Percentiles rank a stretch among this genome's conserved stretches.
phyloP scores from a whole-genome alignment of 2,113 vertebrate species.

The Syngnathoides biaculeatus region DNA sequence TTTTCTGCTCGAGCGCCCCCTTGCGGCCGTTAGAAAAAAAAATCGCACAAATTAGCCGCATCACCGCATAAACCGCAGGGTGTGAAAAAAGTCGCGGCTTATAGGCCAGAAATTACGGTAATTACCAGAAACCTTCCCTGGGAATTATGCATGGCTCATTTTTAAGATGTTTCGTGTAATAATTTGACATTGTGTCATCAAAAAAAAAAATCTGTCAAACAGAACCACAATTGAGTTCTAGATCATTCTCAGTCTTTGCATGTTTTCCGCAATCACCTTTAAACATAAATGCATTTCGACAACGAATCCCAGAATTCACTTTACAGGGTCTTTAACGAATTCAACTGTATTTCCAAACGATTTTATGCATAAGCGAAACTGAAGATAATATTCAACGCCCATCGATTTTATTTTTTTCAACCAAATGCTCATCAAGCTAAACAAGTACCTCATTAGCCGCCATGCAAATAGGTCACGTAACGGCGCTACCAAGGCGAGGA shows the following conservation, averaged over 20 bases:
- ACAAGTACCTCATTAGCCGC: slow-evolving; percentile 48
- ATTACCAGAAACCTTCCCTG: slow-evolving; percentile 5
- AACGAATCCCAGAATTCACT: too few species aligned
- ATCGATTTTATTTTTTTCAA: slow-evolving; percentile 26
- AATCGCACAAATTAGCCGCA: too few species aligned
- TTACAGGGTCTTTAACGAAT: too few species aligned
- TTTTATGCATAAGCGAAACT: background rate
- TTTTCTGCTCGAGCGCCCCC: too few species aligned
- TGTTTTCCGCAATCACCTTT: too few species aligned
- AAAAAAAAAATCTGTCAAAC: background rate
- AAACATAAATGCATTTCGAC: too few species aligned
- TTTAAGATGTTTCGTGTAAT: background rate
- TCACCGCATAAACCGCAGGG: too few species aligned
- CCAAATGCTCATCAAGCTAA: slow-evolving; percentile 53
- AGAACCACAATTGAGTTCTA: too few species aligned
- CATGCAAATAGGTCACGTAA: slow-evolving; percentile 53
- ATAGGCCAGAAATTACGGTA: too few species aligned
- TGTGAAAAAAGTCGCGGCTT: too few species aligned
- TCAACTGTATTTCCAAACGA: background rate
- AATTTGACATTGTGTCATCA: background rate
- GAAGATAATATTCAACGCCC: background rate
- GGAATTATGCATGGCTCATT: background rate
- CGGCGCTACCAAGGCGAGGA: slow-evolving; percentile 26
- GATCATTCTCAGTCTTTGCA: too few species aligned
- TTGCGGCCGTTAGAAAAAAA: too few species aligned